Evolutionary conservation across 2,888 invertebrate genomes (phyloP).

Genomic region (Acrocyrtus sp.): DNA sequence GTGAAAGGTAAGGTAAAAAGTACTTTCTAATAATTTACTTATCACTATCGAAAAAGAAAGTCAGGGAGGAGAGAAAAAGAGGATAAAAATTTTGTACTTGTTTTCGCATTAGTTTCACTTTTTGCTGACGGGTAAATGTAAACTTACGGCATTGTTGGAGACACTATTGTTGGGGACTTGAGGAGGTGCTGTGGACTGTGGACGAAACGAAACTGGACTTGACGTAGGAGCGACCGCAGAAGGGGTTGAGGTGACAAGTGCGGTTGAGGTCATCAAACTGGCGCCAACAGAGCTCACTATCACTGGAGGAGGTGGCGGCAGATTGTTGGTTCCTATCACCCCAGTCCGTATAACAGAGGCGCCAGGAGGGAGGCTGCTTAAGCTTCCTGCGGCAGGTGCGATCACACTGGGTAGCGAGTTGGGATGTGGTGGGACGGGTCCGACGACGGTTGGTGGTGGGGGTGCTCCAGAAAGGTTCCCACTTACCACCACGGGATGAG

Average conservation of each 20-base stretch:
- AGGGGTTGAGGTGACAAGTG: slow-evolving; percentile 28
- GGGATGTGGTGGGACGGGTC: not conserved
- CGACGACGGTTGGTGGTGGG: not conserved
- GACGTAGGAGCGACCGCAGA: slow-evolving; percentile 8
- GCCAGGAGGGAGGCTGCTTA: slow-evolving; percentile 26
- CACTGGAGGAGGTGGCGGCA: slow-evolving; percentile 43
- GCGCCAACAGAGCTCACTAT: slow-evolving; percentile 36
- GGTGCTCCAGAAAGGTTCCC: not conserved
- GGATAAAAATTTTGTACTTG: not conserved
- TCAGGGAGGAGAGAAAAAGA: not conserved
- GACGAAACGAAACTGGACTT: slow-evolving; percentile 58
- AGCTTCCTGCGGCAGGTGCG: slow-evolving; percentile 11
- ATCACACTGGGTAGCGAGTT: slow-evolving; percentile 15
- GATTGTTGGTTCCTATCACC: slow-evolving; percentile 17
- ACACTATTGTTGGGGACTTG: slow-evolving; percentile 70
- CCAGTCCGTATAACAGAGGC: slow-evolving; percentile 34
- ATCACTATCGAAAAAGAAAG: not conserved
- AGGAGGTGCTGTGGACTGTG: slow-evolving; percentile 82
- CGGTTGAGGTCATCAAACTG: slow-evolving; percentile 45
- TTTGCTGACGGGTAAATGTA: not conserved
- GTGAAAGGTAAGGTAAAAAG: slow-evolving; percentile 16
- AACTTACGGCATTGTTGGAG: slow-evolving; percentile 63
- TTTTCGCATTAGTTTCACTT: not conserved
- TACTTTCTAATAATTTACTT: not conserved
- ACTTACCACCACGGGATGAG: slow-evolving; percentile 13